These are phyloP conservation scores for Gobiocypris rarus DNA, from an alignment of 2,113 vertebrate species.

Conservation along the genomic window DNA sequence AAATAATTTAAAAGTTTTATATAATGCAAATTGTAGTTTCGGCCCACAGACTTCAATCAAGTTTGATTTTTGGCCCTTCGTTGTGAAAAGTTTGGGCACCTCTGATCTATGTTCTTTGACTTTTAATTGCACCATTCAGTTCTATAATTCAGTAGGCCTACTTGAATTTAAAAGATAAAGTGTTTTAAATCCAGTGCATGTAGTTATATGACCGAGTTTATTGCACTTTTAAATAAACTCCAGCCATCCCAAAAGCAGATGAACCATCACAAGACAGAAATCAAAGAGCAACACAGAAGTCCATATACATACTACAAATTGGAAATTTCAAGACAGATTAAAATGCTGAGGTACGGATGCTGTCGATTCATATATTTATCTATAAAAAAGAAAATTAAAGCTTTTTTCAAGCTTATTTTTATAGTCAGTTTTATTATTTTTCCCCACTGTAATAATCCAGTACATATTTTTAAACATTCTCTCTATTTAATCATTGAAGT, in stretches of 20 bases:
- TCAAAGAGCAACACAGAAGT: not conserved
- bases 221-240: slow-evolving; percentile 18
- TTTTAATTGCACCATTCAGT: too few species aligned
- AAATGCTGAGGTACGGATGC: not conserved
- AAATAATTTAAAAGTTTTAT: too few species aligned
- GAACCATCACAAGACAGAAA: slow-evolving; percentile 4
- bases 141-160: too few species aligned
- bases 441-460: not conserved
- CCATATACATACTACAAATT: not conserved
- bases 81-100: too few species aligned
- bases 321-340: not conserved
- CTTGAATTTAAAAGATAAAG: not conserved
- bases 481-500: slow-evolving; percentile 2
- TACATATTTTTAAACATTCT: not conserved
- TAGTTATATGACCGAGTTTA: not conserved
- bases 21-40: too few species aligned
- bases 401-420: not conserved
- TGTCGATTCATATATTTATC: not conserved
- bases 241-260: not conserved
- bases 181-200: not conserved
- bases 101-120: too few species aligned
- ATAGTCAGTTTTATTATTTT: not conserved
- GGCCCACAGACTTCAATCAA: too few species aligned
- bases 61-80: too few species aligned
- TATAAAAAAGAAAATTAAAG: not conserved